Base-by-base conservation (phyloP, 2,113 vertebrate species). In the Bambusicola thoracicus region DNA sequence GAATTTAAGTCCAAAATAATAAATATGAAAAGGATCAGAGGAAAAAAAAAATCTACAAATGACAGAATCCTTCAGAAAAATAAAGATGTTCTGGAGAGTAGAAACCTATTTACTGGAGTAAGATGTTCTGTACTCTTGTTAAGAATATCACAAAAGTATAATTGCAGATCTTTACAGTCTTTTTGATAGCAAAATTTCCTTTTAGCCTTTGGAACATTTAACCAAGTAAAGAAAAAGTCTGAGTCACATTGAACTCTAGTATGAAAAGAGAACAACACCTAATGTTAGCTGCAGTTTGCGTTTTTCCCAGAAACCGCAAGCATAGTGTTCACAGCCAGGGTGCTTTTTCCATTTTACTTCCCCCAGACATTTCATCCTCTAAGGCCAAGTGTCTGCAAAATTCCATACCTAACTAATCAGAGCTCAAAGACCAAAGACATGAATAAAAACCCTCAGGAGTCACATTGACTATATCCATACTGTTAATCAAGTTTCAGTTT, bases 1-100 rank as follows among this genome's bases (percentile, higher is more conserved):
- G 22, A 87, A 68, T 68, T 81, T 43, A 70, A 85, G 36, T 69
- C 15, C 49, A 82, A 69, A 95, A 70, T 63, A 86, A 91, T 12
- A 75, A 55, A 66, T 20, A 13, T 36, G 46, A 59, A 41, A 40
- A 55, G 8, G 6, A 7, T 11, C 8, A 38, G 34, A 9, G 7
- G 5, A 5, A 22, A 62, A 49, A 48, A 13, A 2, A 38, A 49
- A 68, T 19, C 11, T 5, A 29, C 13, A 40, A 89, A 70, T 13
- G 6, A 81, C 8, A 40, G 32, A 69, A 58, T 34, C 10, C 59
- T 70, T 40, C 14, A 8, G 11, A 17, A 74, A 90, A 93, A 66
- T n/a, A 48, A 48, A 82, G 25, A 62, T 40, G 10, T 32, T 86
- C 29, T 62, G 22, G n/a, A 69, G 21, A 92, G 12, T 11, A 67